phyloP scores from a whole-genome alignment of 2,113 vertebrate species.

The Neotoma lepida region DNA sequence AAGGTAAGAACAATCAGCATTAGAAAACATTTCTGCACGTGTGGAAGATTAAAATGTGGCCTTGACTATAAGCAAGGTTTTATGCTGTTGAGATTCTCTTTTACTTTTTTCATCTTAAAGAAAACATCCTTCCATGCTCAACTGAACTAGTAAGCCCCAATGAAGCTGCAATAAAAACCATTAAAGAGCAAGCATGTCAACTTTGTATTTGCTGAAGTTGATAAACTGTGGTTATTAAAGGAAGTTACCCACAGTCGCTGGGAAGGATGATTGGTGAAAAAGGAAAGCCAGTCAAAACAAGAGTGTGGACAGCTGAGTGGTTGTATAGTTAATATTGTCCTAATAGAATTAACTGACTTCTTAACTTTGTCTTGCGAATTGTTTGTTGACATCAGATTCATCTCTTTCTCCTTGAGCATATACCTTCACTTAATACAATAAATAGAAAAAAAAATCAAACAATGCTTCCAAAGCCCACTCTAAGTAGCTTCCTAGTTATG shows the following conservation, averaged over 20 bases:
- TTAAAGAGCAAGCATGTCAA: neutral
- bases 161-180: neutral
- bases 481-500: neutral
- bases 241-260: neutral
- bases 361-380: neutral
- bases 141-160: neutral
- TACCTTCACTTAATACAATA: neutral
- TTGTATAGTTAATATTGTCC: neutral
- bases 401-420: neutral
- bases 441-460: neutral
- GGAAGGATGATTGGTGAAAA: neutral
- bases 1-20: neutral
- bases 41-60: neutral
- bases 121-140: neutral
- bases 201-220: neutral
- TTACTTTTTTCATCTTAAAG: neutral
- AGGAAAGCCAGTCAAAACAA: neutral
- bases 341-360: neutral
- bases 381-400: neutral
- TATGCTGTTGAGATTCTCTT: neutral
- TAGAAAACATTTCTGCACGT: neutral
- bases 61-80: neutral
- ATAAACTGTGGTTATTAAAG: neutral
- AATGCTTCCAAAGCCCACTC: neutral
- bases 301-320: too few species aligned